A percentile compares a stretch with the other conserved stretches of the same genome.
phyloP scores from a whole-genome alignment of 2,113 vertebrate species.

The Vulpes vulpes region DNA sequence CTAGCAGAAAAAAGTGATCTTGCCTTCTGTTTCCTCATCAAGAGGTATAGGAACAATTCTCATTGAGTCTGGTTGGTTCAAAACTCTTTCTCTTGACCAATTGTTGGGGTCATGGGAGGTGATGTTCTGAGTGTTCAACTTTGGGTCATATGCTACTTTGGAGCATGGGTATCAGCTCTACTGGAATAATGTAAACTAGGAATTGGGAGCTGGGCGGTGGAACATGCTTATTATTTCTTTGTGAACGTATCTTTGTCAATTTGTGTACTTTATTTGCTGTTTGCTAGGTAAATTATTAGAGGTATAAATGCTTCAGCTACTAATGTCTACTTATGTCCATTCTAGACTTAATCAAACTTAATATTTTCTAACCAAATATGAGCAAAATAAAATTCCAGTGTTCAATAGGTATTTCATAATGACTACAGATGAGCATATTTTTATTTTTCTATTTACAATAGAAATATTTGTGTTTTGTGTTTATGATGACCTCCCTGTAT shows the following conservation, averaged over 20 bases:
- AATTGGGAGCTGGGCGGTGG: not conserved
- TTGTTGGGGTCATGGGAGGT: not conserved
- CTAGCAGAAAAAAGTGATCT: not conserved
- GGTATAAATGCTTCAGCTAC: not conserved
- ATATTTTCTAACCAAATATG: not conserved
- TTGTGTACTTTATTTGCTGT: not conserved
- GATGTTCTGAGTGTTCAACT: not conserved
- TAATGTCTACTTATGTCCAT: not conserved
- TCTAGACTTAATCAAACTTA: not conserved
- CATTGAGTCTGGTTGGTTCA: not conserved
- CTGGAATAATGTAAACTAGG: not conserved
- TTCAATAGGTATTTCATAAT: not conserved
- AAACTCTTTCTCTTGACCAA: not conserved
- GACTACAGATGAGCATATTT: not conserved
- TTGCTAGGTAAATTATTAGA: slow-evolving; percentile 15
- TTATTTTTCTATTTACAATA: not conserved
- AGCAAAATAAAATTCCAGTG: not conserved
- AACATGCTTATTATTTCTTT: not conserved
- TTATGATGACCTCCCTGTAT: not conserved
- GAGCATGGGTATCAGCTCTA: not conserved
- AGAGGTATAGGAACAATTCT: not conserved
- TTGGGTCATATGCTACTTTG: not conserved
- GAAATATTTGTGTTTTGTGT: not conserved
- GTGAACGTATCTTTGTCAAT: not conserved
- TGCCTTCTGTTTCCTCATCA: not conserved